Conservation (phyloP, 1,140 invertebrate species). For the Bicyclus anynana region DNA sequence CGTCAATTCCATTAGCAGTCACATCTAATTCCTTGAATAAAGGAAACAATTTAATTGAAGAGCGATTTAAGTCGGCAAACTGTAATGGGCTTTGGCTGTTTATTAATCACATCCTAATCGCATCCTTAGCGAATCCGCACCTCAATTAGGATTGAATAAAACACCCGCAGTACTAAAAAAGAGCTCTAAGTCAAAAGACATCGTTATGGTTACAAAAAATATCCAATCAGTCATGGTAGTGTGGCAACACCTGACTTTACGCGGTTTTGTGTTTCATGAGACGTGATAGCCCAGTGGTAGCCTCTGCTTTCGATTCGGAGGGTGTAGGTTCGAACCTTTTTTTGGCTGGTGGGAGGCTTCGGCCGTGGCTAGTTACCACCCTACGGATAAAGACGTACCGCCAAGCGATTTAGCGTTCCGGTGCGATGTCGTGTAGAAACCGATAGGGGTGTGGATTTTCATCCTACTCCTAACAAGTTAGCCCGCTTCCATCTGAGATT, state of each 20-base stretch:
- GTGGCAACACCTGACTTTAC: slow-evolving; percentile 31
- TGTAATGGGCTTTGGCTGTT: slow-evolving; percentile 32
- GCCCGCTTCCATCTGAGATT: no score
- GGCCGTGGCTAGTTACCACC: no score
- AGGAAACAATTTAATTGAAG: slow-evolving; percentile 53
- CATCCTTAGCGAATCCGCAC: slow-evolving; percentile 65
- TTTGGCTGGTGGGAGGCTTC: no score
- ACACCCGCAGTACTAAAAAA: slow-evolving; percentile 53
- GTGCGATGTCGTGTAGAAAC: no score
- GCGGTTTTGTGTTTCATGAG: slow-evolving; percentile 10
- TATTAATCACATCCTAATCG: slow-evolving; percentile 68
- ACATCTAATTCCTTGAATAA: slow-evolving; percentile 46
- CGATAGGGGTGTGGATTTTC: no score
- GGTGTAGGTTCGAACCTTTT: no score
- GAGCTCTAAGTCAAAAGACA: slow-evolving; percentile 39
- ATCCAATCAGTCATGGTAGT: slow-evolving; percentile 37
- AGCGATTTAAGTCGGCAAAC: slow-evolving; percentile 38
- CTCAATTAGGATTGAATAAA: slow-evolving; percentile 67
- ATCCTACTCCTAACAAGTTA: no score
- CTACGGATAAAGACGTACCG: no score
- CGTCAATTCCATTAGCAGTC: slow-evolving; percentile 38
- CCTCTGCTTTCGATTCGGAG: no score
- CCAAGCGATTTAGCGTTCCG: no score
- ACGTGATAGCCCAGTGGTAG: no score
- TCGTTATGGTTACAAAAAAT: slow-evolving; percentile 48